phyloP scores from a whole-genome alignment of 2,888 invertebrate species.

The Peribatodes rhomboidaria region DNA sequence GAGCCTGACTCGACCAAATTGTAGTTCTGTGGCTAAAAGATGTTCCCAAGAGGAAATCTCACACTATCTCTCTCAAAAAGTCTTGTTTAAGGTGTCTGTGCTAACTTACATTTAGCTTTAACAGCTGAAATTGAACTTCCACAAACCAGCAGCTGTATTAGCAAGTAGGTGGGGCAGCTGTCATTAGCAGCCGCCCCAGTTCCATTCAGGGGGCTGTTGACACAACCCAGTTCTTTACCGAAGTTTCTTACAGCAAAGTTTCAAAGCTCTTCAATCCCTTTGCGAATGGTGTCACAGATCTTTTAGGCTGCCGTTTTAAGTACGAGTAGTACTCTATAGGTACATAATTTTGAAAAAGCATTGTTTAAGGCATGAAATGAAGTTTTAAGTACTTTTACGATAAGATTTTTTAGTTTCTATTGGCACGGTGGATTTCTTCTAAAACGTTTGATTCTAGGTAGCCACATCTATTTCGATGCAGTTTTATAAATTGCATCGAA shows the following conservation, averaged over 20 bases:
- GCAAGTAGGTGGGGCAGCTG: constrained; percentile 8
- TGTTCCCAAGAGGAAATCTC: too few species aligned
- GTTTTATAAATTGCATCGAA: too few species aligned
- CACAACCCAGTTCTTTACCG: constrained; percentile 59
- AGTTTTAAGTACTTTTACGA: neutral
- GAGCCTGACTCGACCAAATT: too few species aligned
- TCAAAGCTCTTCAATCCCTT: constrained; percentile 21
- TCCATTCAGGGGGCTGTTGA: constrained; percentile 61
- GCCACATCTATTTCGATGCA: too few species aligned
- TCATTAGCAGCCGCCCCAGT: constrained; percentile 61
- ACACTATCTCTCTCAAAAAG: too few species aligned
- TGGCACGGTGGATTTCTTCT: too few species aligned
- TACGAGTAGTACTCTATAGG: accelerated
- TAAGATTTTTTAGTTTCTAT: too few species aligned
- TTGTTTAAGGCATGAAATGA: neutral
- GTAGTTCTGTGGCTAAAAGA: too few species aligned
- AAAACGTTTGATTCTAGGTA: too few species aligned
- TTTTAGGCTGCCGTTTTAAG: neutral
- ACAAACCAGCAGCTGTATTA: constrained; percentile 4
- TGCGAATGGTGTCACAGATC: constrained; percentile 10
- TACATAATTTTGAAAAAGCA: neutral
- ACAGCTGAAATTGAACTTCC: constrained; percentile 11
- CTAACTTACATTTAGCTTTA: neutral
- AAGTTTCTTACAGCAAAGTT: constrained; percentile 51
- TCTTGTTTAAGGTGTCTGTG: too few species aligned